These are phyloP conservation scores for Syngnathus typhle DNA, from an alignment of 2,113 vertebrate genomes.

Conservation along the genomic window DNA sequence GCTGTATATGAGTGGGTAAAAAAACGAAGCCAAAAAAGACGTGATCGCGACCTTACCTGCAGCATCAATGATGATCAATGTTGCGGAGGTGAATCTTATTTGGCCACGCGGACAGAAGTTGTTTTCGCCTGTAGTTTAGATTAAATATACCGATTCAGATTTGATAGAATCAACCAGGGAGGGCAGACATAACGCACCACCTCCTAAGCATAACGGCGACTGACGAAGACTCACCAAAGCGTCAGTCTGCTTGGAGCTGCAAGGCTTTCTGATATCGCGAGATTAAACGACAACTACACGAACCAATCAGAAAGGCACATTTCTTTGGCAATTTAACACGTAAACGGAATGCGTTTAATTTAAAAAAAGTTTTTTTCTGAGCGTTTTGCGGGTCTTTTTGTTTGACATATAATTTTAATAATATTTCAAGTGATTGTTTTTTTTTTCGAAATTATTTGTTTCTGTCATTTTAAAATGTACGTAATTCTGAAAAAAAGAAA, in stretches of 20 bases:
- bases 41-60: slow-evolving; percentile 50
- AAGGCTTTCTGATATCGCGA: slow-evolving; percentile 57
- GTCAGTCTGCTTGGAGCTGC: background rate
- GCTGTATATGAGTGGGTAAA: slow-evolving; percentile 38
- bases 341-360: too few relatives aligned
- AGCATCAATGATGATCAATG: slow-evolving; percentile 11
- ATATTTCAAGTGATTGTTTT: too few relatives aligned
- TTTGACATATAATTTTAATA: too few relatives aligned
- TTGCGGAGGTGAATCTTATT: slow-evolving; percentile 2
- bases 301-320: slow-evolving; percentile 49
- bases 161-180: slow-evolving; percentile 7
- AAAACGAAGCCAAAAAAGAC: slow-evolving; percentile 22
- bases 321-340: background rate
- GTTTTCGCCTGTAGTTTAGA: slow-evolving; percentile 20
- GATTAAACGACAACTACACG: slow-evolving; percentile 18
- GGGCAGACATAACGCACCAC: background rate
- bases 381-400: too few relatives aligned
- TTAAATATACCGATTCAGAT: slow-evolving; percentile 17
- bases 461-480: too few relatives aligned
- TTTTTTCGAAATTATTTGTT: too few relatives aligned
- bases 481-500: too few relatives aligned
- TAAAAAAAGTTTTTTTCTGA: too few relatives aligned
- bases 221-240: slow-evolving; percentile 21
- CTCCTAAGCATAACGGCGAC: slow-evolving; percentile 49
- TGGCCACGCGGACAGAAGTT: background rate